These are phyloP conservation scores for Pseudorectes ferrugineus DNA, from an alignment of 2,113 vertebrate species.

Conservation along the genomic window DNA sequence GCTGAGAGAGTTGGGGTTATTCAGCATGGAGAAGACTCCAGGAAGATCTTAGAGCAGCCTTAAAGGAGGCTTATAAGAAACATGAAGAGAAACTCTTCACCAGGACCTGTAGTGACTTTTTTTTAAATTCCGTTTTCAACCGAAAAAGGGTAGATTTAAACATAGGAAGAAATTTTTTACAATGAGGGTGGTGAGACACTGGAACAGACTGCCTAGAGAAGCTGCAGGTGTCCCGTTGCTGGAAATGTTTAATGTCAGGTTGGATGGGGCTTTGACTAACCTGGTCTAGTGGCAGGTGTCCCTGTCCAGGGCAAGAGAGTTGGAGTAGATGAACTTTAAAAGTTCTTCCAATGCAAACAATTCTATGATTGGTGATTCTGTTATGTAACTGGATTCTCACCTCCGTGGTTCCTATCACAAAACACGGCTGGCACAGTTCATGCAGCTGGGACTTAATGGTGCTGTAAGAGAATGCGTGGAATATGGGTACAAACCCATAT, in stretches of 20 bases:
- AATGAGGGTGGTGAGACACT: not conserved
- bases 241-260: not conserved
- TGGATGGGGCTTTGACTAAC: not conserved
- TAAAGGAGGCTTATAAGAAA: not conserved
- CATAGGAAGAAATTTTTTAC: not conserved
- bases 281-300: not conserved
- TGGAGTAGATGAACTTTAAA: not conserved
- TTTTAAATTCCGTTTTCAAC: not conserved
- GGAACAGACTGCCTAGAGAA: not conserved
- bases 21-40: not conserved
- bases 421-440: not conserved
- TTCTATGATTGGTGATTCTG: not conserved
- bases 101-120: not conserved
- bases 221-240: fast-evolving
- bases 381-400: not conserved
- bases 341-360: not conserved
- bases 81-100: not conserved
- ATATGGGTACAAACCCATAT: not conserved
- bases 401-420: not conserved
- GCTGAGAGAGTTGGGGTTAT: not conserved
- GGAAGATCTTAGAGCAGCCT: not conserved
- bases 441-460: not conserved
- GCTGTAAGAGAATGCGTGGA: not conserved
- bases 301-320: not conserved
- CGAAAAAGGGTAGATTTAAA: not conserved